Evolutionary conservation across 2,113 vertebrate genomes (phyloP).

Genomic region (Elgaria multicarinata): DNA sequence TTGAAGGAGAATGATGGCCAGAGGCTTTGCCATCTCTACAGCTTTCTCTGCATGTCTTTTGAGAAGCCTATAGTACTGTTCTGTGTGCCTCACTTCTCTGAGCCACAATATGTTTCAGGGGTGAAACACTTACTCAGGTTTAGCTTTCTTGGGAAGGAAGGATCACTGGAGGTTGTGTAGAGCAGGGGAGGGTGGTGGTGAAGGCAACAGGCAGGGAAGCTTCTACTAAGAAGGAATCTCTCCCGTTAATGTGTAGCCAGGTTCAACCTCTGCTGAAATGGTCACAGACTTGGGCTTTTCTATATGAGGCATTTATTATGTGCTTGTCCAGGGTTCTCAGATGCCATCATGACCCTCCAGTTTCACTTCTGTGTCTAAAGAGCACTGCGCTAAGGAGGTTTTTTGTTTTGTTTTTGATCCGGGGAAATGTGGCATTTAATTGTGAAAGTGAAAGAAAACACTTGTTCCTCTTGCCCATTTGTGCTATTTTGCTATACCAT

Average conservation of each 20-base stretch:
- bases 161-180: not conserved
- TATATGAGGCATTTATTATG: no score
- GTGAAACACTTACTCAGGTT: not conserved
- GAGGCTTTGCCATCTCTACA: not conserved
- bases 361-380: no score
- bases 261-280: not conserved
- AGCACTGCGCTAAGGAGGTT: no score
- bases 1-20: not conserved
- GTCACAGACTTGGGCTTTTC: not conserved
- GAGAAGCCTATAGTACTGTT: not conserved
- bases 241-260: no score
- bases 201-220: not conserved
- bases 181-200: not conserved
- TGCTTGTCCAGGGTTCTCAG: no score
- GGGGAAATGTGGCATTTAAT: no score
- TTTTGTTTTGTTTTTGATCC: no score
- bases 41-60: not conserved
- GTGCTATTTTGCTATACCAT: no score
- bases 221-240: not conserved
- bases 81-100: not conserved
- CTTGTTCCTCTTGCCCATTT: no score
- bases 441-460: no score
- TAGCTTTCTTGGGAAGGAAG: not conserved
- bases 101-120: not conserved
- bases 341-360: no score